A percentile compares a stretch with the other conserved stretches of the same genome.
These are phyloP conservation scores for Eumerus sabulonum DNA, from an alignment of 2,888 invertebrate genomes.

Conservation along the genomic window DNA sequence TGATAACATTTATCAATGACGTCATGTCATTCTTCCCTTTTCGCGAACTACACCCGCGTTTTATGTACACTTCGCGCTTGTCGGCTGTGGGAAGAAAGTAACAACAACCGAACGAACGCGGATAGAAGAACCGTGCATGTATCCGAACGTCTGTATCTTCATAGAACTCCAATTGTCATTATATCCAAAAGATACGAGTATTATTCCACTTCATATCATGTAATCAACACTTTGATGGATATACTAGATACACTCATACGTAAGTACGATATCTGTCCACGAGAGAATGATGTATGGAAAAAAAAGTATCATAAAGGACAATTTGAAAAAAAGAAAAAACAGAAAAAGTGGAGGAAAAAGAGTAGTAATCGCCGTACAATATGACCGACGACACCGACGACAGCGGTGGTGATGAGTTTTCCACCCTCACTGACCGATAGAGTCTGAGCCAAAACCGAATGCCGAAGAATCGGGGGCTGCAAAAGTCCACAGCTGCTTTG, in stretches of 20 bases:
- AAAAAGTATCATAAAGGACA: not conserved
- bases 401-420: slow-evolving; percentile 63
- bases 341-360: slow-evolving; percentile 18
- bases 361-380: slow-evolving; percentile 35
- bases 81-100: slow-evolving; percentile 3
- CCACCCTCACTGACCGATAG: slow-evolving; percentile 69
- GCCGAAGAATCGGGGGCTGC: slow-evolving; percentile 47
- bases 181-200: slow-evolving; percentile 34
- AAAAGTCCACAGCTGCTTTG: slow-evolving; percentile 44
- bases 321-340: slow-evolving; percentile 17
- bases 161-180: slow-evolving; percentile 34
- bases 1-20: slow-evolving; percentile 60
- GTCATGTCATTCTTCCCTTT: slow-evolving; percentile 44
- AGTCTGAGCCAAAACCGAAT: slow-evolving; percentile 46
- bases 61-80: slow-evolving; percentile 43
- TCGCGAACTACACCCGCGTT: slow-evolving; percentile 42
- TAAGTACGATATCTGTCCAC: too few species aligned
- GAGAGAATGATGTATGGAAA: too few species aligned
- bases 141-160: slow-evolving; percentile 21
- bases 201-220: slow-evolving; percentile 46
- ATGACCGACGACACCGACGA: slow-evolving; percentile 50
- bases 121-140: slow-evolving; percentile 17
- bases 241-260: not conserved
- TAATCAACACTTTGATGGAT: slow-evolving; percentile 32
- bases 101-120: slow-evolving; percentile 12